These are phyloP conservation scores for Heptranchias perlo DNA, from an alignment of 2,113 vertebrate genomes.

Conservation along the genomic window DNA sequence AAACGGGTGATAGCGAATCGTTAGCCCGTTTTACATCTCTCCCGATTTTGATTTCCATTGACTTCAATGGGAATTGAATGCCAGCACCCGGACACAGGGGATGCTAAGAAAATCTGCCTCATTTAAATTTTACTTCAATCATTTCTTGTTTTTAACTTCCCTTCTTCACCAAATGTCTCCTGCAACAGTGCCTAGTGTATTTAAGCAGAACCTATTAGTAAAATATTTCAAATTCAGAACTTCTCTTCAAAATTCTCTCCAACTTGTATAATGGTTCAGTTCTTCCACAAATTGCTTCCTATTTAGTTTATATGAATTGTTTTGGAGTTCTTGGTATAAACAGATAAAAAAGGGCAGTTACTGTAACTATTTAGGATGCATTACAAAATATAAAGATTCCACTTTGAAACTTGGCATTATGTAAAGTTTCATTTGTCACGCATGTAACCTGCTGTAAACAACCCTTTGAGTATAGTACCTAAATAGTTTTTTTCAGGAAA, in stretches of 20 bases:
- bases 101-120: not conserved
- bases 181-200: not conserved
- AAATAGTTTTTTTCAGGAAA: not conserved
- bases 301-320: not conserved
- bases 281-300: not conserved
- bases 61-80: not conserved
- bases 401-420: not conserved
- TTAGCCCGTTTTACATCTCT: not conserved
- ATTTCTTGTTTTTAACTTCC: not conserved
- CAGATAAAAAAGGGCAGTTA: not conserved
- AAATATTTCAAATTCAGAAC: not conserved
- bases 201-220: not conserved
- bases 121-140: not conserved
- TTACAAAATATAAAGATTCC: not conserved
- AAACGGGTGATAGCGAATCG: not conserved
- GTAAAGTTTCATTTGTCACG: not conserved
- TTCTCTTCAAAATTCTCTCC: not conserved
- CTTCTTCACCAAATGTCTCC: not conserved
- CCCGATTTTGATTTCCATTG: not conserved
- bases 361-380: not conserved
- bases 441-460: not conserved
- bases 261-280: not conserved
- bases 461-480: not conserved
- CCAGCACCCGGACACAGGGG: not conserved
- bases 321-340: not conserved